Percentiles rank a stretch among this genome's conserved stretches.
These are phyloP conservation scores for Accipiter virgatus DNA, from an alignment of 2,113 vertebrate genomes.

Conservation along the genomic window DNA sequence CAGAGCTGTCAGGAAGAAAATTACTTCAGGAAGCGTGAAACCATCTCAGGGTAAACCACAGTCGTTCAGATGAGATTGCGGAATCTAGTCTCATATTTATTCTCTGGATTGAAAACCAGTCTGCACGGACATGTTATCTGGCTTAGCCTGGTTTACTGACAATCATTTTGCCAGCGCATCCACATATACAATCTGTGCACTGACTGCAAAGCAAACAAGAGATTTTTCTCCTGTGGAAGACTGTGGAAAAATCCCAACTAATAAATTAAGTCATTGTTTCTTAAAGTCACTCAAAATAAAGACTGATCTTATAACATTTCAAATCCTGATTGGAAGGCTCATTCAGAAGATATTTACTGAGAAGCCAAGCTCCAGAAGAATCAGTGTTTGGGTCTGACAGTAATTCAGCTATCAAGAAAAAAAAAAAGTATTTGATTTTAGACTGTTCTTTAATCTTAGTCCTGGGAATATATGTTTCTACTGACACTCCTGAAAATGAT, in stretches of 20 bases:
- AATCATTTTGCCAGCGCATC: constrained; percentile 21
- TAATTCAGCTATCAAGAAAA: constrained; percentile 22
- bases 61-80: not conserved
- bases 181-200: not conserved
- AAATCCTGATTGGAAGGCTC: constrained; percentile 28
- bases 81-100: constrained; percentile 1
- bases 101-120: not conserved
- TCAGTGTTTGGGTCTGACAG: constrained; percentile 3
- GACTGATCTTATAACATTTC: constrained; percentile 23
- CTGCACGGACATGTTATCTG: constrained; percentile 20
- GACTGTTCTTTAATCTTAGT: constrained; percentile 44
- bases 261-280: constrained; percentile 35
- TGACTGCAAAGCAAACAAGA: constrained; percentile 15
- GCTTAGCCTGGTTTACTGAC: constrained; percentile 23
- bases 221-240: not conserved
- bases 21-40: not conserved
- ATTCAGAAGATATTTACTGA: constrained; percentile 14
- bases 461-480: constrained; percentile 2
- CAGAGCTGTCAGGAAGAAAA: not conserved
- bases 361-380: constrained; percentile 23
- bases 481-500: constrained; percentile 6
- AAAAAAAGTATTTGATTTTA: constrained; percentile 33
- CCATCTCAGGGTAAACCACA: accelerated
- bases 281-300: constrained; percentile 21
- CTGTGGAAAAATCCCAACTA: not conserved